Conservation (phyloP, 2,888 invertebrate species). For the Dysmachus trigonus region DNA sequence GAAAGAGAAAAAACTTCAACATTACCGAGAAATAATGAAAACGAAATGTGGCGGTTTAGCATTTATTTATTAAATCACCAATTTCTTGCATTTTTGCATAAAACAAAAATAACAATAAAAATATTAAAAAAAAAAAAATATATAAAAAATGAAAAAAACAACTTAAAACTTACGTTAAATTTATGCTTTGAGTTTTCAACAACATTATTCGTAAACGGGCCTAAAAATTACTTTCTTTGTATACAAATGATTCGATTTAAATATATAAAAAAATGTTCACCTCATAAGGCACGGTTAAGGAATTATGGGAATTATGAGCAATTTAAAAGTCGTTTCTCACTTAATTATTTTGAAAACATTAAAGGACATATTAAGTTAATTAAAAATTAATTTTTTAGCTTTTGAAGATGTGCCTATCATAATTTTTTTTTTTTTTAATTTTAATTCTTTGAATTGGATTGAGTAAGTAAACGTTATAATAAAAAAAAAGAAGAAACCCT, state of each 20-base stretch:
- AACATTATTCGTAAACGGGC: not conserved
- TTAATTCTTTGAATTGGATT: not conserved
- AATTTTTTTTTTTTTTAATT: not conserved
- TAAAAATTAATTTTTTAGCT: not conserved
- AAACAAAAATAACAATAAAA: not conserved
- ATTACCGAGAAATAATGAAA: not conserved
- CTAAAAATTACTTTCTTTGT: not conserved
- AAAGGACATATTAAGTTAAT: not conserved
- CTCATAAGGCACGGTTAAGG: not conserved
- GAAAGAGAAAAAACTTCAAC: not conserved
- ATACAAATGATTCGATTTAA: too few relatives aligned
- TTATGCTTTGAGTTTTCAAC: not conserved
- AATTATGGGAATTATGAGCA: not conserved
- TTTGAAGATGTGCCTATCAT: not conserved
- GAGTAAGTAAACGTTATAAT: not conserved
- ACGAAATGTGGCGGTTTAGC: not conserved
- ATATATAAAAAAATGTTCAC: not conserved
- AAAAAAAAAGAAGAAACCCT: not conserved
- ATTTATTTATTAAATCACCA: not conserved
- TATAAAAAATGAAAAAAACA: not conserved
- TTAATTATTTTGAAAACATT: not conserved
- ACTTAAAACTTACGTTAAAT: not conserved
- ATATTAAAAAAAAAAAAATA: not conserved
- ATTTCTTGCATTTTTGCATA: not conserved
- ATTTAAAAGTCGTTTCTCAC: not conserved